Conservation (phyloP, 2,113 vertebrate species). For the Calidris pugnax region DNA sequence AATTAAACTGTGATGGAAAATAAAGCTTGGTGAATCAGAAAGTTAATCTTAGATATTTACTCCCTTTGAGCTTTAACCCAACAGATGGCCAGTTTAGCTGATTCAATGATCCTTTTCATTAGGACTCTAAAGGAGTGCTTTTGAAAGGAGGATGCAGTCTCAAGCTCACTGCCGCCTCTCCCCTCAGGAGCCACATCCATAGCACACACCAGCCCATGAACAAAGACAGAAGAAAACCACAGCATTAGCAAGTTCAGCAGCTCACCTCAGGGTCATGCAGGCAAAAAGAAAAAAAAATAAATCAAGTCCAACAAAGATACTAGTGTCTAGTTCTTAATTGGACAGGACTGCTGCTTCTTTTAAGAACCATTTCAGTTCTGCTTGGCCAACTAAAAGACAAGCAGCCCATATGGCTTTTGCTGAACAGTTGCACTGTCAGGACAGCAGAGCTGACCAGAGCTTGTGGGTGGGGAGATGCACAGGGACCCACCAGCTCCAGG, state of each 20-base stretch:
- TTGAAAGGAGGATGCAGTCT: not conserved
- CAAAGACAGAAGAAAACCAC: not conserved
- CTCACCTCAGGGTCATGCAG: not conserved
- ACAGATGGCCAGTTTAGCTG: not conserved
- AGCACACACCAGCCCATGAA: fast-evolving
- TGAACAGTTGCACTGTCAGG: not conserved
- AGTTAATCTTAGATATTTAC: not conserved
- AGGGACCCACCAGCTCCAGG: not conserved
- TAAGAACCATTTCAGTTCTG: not conserved
- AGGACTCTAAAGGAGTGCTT: not conserved
- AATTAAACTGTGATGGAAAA: not conserved
- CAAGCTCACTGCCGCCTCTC: not conserved
- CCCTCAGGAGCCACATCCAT: fast-evolving
- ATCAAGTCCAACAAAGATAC: not conserved
- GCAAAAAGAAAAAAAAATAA: not conserved
- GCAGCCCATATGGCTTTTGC: not conserved
- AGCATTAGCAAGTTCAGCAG: not conserved
- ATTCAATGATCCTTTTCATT: not conserved
- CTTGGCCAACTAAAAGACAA: not conserved
- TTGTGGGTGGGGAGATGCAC: not conserved
- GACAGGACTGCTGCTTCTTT: not conserved
- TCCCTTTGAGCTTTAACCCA: not conserved
- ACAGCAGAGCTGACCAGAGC: not conserved
- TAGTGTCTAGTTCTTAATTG: not conserved
- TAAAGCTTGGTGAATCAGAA: not conserved